A percentile compares a stretch with the other conserved stretches of the same genome.
Evolutionary conservation across 92 coral and sea anemone species (phyloP).

Genomic region (Actinernus sp.): DNA sequence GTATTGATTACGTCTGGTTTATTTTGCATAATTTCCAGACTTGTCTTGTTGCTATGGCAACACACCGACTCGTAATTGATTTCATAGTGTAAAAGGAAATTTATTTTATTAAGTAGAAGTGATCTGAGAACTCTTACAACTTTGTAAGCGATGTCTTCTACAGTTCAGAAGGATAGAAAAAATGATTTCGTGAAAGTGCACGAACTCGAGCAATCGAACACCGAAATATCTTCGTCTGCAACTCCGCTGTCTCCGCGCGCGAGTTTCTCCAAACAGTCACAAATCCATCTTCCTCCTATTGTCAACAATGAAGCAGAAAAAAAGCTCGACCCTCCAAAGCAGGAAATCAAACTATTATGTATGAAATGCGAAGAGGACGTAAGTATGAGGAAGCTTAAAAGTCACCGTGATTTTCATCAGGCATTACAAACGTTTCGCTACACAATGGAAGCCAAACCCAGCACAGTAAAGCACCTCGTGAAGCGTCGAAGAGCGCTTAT

Average conservation of each 20-base stretch:
- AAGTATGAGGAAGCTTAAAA: constrained; percentile 65
- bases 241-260: not conserved
- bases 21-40: constrained; percentile 2
- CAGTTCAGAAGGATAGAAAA: no score
- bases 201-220: no score
- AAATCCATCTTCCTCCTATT: constrained; percentile 65
- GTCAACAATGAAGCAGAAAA: constrained; percentile 15
- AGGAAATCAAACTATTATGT: constrained; percentile 76
- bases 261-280: not conserved
- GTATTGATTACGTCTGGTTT: no score
- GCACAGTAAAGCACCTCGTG: constrained; percentile 67
- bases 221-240: not conserved
- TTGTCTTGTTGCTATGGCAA: not conserved
- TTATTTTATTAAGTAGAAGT: not conserved
- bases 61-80: not conserved
- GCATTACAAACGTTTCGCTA: constrained; percentile 78
- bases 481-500: constrained; percentile 78
- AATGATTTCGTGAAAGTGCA: no score
- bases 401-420: constrained; percentile 87
- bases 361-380: constrained; percentile 94
- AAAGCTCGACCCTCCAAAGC: constrained; percentile 28
- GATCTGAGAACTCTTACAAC: not conserved
- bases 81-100: not conserved
- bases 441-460: constrained; percentile 72
- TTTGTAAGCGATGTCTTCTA: not conserved